Evolutionary conservation across 2,888 invertebrate species (phyloP).

Genomic region (Pristionchus maxplancki): DNA sequence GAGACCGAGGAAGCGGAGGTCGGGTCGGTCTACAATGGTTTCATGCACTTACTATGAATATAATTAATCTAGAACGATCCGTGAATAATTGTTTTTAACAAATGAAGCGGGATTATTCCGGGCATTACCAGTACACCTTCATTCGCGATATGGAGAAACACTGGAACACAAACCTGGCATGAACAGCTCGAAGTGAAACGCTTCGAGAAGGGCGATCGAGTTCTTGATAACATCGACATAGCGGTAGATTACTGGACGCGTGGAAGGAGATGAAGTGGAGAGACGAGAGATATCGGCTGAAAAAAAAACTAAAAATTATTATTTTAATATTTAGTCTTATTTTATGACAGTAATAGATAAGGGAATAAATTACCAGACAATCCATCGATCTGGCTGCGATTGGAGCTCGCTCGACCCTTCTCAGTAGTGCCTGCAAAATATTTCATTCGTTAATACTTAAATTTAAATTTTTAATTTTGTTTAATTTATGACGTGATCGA

Average conservation of each 20-base stretch:
- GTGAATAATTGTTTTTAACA: too few relatives aligned
- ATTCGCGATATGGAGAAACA: neutral
- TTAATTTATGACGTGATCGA: too few relatives aligned
- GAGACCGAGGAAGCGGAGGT: slow-evolving; percentile 22
- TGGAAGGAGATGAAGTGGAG: neutral
- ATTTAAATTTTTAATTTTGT: too few relatives aligned
- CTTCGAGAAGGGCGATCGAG: neutral
- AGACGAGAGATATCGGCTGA: neutral
- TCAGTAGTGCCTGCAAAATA: neutral
- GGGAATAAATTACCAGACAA: neutral
- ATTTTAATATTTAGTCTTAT: too few relatives aligned
- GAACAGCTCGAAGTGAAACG: slow-evolving; percentile 26
- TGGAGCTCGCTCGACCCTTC: neutral
- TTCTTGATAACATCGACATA: neutral
- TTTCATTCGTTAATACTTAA: too few relatives aligned
- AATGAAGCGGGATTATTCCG: too few relatives aligned
- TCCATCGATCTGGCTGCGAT: neutral
- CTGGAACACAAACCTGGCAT: neutral
- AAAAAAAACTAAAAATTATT: neutral
- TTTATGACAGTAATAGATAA: too few relatives aligned
- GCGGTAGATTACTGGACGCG: slow-evolving; percentile 1
- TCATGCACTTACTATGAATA: too few relatives aligned
- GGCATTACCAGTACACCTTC: too few relatives aligned
- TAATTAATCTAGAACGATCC: too few relatives aligned
- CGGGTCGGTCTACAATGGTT: neutral